Percentiles rank a stretch among this genome's conserved stretches.
phyloP scores from a whole-genome alignment of 2,888 invertebrate genomes.

The Lasioglossum pauxillum region DNA sequence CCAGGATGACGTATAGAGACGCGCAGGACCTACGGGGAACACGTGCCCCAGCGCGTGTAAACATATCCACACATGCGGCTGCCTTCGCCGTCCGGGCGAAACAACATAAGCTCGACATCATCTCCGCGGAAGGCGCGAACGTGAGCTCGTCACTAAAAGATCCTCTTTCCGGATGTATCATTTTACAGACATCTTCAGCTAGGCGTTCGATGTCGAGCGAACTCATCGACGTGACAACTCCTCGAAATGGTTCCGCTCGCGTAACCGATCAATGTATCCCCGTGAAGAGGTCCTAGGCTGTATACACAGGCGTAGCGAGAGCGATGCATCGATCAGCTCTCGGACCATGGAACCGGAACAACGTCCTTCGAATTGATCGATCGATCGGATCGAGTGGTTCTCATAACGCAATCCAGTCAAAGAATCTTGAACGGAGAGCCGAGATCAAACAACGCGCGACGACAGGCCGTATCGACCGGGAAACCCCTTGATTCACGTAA shows the following conservation, averaged over 20 bases:
- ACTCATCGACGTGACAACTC: slow-evolving; percentile 5
- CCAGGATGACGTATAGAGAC: not conserved
- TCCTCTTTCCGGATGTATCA: slow-evolving; percentile 25
- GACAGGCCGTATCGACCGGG: not conserved
- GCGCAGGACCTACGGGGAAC: slow-evolving; percentile 13
- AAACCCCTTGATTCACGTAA: not conserved
- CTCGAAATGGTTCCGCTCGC: slow-evolving; percentile 17
- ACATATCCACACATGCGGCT: slow-evolving; percentile 42
- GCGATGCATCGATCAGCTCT: slow-evolving; percentile 15
- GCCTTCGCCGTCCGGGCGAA: slow-evolving; percentile 30
- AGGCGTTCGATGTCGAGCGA: slow-evolving; percentile 26
- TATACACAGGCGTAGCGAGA: slow-evolving; percentile 24
- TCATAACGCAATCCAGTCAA: not conserved
- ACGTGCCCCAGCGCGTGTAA: slow-evolving; percentile 41
- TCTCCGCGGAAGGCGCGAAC: slow-evolving; percentile 1
- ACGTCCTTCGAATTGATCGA: slow-evolving; percentile 11
- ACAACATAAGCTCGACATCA: slow-evolving; percentile 38
- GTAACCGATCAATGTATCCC: slow-evolving; percentile 22
- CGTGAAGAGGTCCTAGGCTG: slow-evolving; percentile 7
- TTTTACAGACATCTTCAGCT: slow-evolving; percentile 17
- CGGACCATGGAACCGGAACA: slow-evolving; percentile 37
- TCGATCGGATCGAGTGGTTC: slow-evolving; percentile 15
- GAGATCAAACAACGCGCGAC: slow-evolving; percentile 24
- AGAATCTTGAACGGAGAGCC: not conserved
- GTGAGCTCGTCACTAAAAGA: slow-evolving; percentile 23